Evolutionary conservation across 2,888 invertebrate genomes (phyloP).

Genomic region (Apodemia mormo): DNA sequence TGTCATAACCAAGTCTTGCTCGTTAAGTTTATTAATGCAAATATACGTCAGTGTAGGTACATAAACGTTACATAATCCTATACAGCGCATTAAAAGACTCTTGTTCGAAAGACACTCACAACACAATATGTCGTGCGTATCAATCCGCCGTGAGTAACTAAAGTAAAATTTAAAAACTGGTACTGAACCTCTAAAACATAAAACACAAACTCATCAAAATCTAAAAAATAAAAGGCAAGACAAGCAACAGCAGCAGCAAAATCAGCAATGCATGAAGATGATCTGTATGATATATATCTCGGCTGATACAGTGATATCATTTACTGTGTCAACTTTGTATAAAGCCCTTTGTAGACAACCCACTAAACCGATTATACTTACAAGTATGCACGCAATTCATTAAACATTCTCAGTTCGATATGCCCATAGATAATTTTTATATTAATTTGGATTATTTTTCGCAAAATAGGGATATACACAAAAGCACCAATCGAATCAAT

Average conservation of each 20-base stretch:
- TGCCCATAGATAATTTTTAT: too few relatives aligned
- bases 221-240: not conserved
- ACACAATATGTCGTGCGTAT: not conserved
- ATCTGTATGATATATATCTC: not conserved
- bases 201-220: not conserved
- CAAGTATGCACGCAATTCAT: too few relatives aligned
- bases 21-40: not conserved
- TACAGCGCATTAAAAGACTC: not conserved
- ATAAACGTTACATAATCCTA: not conserved
- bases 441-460: too few relatives aligned
- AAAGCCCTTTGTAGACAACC: too few relatives aligned
- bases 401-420: too few relatives aligned
- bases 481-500: too few relatives aligned
- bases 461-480: too few relatives aligned
- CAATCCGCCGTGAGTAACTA: not conserved
- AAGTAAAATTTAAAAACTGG: not conserved
- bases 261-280: conserved; percentile 8
- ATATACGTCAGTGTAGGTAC: not conserved
- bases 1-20: not conserved
- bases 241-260: conserved; percentile 5
- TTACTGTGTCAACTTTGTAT: too few relatives aligned
- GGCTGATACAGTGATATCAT: not conserved
- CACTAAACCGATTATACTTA: too few relatives aligned
- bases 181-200: not conserved
- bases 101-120: not conserved